Percentiles rank a stretch among this genome's conserved stretches.
Conservation (phyloP, 2,888 invertebrate species). For the Listrodromus nycthemerus region DNA sequence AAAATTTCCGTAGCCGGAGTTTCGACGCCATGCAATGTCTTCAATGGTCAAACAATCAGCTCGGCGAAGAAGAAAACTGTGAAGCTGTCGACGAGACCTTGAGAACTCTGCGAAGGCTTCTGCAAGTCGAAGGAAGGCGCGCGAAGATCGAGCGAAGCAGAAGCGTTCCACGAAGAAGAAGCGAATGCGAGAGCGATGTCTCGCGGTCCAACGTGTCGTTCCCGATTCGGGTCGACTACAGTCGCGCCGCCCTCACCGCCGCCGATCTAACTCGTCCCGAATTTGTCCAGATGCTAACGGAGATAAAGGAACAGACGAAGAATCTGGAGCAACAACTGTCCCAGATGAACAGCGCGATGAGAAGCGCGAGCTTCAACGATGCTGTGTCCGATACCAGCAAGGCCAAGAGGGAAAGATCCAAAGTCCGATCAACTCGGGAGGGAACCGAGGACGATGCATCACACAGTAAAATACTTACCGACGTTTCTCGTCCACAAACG, state of each 20-base stretch:
- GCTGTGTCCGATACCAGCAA: background rate
- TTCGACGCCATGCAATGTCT: background rate
- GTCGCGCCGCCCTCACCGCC: conserved; percentile 46
- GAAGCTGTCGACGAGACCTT: conserved; percentile 21
- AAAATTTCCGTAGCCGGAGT: conserved; percentile 24
- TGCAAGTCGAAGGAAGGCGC: background rate
- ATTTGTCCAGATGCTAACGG: conserved; percentile 68
- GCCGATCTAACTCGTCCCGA: conserved; percentile 66
- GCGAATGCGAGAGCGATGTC: background rate
- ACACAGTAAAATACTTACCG: no score
- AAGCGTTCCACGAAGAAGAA: conserved; percentile 34
- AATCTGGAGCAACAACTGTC: conserved; percentile 69
- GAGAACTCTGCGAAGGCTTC: conserved; percentile 18
- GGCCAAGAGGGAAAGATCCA: background rate
- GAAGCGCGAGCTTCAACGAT: conserved; percentile 33
- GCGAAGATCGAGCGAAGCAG: conserved; percentile 46
- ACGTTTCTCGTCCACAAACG: no score
- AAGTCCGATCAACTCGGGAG: background rate
- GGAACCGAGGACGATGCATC: background rate
- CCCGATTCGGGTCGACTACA: conserved; percentile 56
- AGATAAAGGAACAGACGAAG: conserved; percentile 70
- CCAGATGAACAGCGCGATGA: conserved; percentile 67
- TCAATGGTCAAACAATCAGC: background rate
- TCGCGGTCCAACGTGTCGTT: conserved; percentile 51
- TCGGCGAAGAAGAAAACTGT: background rate